Conservation (phyloP, 2,888 invertebrate species). For the Siphonodentalium dalli region DNA sequence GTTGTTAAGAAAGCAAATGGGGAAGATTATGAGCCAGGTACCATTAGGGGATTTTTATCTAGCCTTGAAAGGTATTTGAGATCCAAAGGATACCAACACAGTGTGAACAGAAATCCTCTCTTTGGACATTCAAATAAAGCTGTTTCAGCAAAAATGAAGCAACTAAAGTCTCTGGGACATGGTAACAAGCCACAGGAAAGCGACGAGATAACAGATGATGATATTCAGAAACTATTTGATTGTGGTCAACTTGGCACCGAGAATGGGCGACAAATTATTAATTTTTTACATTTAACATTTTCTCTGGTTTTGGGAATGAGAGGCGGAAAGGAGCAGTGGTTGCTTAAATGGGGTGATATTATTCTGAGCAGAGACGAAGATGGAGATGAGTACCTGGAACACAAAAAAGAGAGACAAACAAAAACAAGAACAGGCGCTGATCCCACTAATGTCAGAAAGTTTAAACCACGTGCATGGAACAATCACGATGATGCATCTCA, state of each 20-base stretch:
- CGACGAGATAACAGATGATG: constrained; percentile 4
- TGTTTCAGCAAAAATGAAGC: constrained; percentile 1
- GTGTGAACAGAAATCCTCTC: constrained; percentile 8
- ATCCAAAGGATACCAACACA: too few relatives aligned
- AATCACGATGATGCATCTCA: neutral
- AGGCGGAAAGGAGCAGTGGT: constrained; percentile 7
- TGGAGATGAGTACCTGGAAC: constrained; percentile 2
- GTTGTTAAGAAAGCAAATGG: too few relatives aligned
- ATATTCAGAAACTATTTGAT: constrained; percentile 4
- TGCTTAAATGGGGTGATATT: constrained; percentile 10
- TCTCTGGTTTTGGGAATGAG: constrained; percentile 14
- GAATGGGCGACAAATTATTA: neutral
- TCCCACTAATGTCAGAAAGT: constrained; percentile 5
- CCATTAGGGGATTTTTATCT: too few relatives aligned
- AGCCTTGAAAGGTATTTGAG: too few relatives aligned
- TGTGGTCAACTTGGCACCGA: neutral
- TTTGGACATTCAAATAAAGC: constrained; percentile 9
- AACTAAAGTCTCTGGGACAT: neutral
- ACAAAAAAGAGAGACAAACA: constrained; percentile 10
- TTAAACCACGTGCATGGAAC: constrained; percentile 8
- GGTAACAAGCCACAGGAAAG: constrained; percentile 4
- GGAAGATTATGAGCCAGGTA: too few relatives aligned
- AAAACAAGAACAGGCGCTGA: constrained; percentile 8
- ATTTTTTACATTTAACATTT: constrained; percentile 3
- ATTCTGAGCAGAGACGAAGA: constrained; percentile 7